Percentiles rank a stretch among this genome's conserved stretches.
These are phyloP conservation scores for Parotocinclus haroldoi DNA, from an alignment of 2,797 vertebrate species.

Conservation along the genomic window DNA sequence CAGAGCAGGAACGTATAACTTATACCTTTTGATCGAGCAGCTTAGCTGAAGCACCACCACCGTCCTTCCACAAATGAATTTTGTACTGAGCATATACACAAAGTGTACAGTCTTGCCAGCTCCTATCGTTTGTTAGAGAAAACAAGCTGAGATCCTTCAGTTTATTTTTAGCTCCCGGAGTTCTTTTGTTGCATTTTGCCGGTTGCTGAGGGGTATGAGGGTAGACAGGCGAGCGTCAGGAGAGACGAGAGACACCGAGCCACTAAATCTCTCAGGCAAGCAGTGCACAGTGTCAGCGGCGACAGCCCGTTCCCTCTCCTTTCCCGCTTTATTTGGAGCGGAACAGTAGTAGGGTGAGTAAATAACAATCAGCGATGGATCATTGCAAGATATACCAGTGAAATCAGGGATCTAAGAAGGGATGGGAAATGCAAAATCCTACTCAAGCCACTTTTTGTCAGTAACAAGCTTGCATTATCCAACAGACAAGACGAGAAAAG, in stretches of 20 bases:
- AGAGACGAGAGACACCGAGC: slow-evolving; percentile 56
- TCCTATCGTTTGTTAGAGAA: no score
- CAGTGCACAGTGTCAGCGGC: slow-evolving; percentile 55
- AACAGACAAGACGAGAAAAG: slow-evolving; percentile 8
- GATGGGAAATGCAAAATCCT: slow-evolving; percentile 1
- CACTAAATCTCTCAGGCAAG: slow-evolving; percentile 53
- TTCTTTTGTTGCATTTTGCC: slow-evolving; percentile 40
- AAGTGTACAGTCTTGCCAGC: no score
- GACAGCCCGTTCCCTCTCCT: slow-evolving; percentile 51
- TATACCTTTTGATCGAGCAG: no score
- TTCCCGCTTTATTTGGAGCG: slow-evolving; percentile 7
- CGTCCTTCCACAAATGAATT: no score
- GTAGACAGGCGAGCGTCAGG: slow-evolving; percentile 57
- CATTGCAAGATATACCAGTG: neutral
- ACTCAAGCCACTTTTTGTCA: slow-evolving; percentile 18
- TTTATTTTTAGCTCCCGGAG: neutral
- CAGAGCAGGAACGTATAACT: no score
- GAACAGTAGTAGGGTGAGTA: neutral
- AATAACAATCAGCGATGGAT: neutral
- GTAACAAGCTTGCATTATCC: slow-evolving; percentile 21
- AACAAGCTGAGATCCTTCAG: no score
- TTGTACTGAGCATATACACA: no score
- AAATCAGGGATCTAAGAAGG: neutral
- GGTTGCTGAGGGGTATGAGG: slow-evolving; percentile 53
- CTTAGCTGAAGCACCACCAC: no score